Evolutionary conservation across 2,113 vertebrate genomes (phyloP).

Genomic region (Lepidothrix coronata): DNA sequence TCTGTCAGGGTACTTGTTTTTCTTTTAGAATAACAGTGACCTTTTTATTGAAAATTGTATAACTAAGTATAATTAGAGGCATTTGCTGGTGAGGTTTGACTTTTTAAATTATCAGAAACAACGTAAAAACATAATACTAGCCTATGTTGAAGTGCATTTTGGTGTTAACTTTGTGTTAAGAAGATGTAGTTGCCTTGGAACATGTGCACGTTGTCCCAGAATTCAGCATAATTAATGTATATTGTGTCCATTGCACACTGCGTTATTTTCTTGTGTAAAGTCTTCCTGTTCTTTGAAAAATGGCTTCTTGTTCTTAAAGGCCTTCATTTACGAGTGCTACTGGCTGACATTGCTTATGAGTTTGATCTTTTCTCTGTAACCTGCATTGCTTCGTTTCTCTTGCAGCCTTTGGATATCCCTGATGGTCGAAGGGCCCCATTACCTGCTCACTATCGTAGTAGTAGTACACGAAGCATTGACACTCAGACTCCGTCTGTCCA

Average conservation of each 20-base stretch:
- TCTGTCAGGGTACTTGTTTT: background rate
- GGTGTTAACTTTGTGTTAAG: background rate
- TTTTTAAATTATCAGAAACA: background rate
- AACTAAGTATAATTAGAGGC: background rate
- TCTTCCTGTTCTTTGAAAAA: background rate
- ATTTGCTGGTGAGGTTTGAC: background rate
- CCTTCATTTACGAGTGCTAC: background rate
- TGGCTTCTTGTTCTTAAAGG: background rate
- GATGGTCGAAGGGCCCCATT: constrained; percentile 89
- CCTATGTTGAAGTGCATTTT: background rate
- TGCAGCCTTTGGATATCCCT: constrained; percentile 85
- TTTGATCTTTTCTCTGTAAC: background rate
- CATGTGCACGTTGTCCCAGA: background rate
- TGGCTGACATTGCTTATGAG: background rate
- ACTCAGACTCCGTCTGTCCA: constrained; percentile 90
- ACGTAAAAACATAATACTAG: background rate
- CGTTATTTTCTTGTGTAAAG: background rate
- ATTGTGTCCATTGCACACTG: background rate
- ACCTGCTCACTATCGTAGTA: constrained; percentile 85
- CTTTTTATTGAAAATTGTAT: background rate
- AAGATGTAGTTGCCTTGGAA: background rate
- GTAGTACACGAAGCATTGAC: constrained; percentile 89
- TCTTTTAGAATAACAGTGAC: background rate
- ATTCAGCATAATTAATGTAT: background rate
- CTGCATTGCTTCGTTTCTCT: constrained; percentile 12